phyloP scores from a whole-genome alignment of 2,888 invertebrate species.

The Eupithecia inturbata region DNA sequence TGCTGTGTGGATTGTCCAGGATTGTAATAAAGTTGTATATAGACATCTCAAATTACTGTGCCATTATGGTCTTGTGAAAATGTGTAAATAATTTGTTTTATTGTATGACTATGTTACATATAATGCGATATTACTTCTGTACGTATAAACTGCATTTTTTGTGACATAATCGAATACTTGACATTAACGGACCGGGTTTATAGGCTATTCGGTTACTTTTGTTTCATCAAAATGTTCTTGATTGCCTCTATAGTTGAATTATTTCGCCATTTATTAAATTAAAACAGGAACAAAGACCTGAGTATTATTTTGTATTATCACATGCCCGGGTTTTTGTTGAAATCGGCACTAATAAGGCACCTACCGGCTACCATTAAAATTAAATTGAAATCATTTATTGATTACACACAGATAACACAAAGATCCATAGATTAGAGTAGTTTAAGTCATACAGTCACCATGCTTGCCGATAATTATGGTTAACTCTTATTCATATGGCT shows the following conservation, averaged over 20 bases:
- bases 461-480: no score
- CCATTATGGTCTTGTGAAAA: not conserved
- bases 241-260: not conserved
- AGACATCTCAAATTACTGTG: not conserved
- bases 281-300: constrained; percentile 37
- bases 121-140: not conserved
- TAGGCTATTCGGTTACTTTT: not conserved
- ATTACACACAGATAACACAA: no score
- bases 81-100: not conserved
- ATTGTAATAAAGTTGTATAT: not conserved
- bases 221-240: not conserved
- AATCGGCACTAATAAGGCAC: constrained; percentile 61
- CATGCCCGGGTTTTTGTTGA: constrained; percentile 44
- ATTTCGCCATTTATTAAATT: constrained; percentile 41
- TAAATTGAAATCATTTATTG: no score
- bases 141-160: no score
- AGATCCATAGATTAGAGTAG: no score
- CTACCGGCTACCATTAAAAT: no score
- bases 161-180: no score
- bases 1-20: not conserved
- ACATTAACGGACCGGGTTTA: not conserved
- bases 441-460: no score
- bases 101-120: not conserved
- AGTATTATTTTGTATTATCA: constrained; percentile 47
- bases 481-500: constrained; percentile 61